Evolutionary conservation across 2,888 invertebrate genomes (phyloP).

Genomic region (Nebria salina): DNA sequence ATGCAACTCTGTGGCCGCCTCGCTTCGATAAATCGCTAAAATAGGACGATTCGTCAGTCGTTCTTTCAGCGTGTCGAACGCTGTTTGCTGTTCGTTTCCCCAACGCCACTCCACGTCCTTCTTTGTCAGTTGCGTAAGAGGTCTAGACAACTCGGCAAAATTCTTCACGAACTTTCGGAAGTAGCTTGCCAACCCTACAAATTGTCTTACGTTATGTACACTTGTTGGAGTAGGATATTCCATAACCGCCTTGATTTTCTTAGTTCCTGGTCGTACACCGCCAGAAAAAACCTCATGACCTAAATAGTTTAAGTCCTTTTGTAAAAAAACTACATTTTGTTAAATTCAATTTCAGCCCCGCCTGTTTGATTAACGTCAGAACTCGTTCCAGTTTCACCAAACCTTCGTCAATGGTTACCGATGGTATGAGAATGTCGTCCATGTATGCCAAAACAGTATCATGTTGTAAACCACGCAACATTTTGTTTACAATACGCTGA

Average conservation of each 20-base stretch:
- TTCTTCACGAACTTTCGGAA: too few relatives aligned
- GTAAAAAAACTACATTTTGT: slow-evolving; percentile 48
- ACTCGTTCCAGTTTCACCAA: too few relatives aligned
- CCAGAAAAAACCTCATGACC: slow-evolving; percentile 30
- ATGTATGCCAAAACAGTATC: too few relatives aligned
- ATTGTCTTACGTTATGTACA: too few relatives aligned
- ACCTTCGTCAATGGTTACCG: too few relatives aligned
- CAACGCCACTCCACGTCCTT: neutral
- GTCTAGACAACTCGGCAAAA: too few relatives aligned
- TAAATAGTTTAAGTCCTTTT: neutral
- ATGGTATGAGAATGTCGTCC: too few relatives aligned
- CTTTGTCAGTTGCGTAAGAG: too few relatives aligned
- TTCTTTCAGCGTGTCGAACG: slow-evolving; percentile 45
- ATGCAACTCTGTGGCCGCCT: slow-evolving; percentile 52
- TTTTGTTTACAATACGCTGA: too few relatives aligned
- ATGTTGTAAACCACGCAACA: too few relatives aligned
- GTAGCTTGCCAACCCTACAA: too few relatives aligned
- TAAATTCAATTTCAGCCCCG: slow-evolving; percentile 47
- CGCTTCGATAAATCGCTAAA: slow-evolving; percentile 17
- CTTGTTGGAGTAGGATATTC: slow-evolving; percentile 32
- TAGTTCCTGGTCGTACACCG: slow-evolving; percentile 46
- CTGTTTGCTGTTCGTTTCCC: neutral
- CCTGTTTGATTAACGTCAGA: slow-evolving; percentile 4
- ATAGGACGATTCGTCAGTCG: slow-evolving; percentile 45
- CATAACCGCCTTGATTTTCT: slow-evolving; percentile 45